Evolutionary conservation across 2,797 vertebrate species (phyloP), one percentile per base, ranked within the genome.

Genomic region (Hyperoplus immaculatus): DNA sequence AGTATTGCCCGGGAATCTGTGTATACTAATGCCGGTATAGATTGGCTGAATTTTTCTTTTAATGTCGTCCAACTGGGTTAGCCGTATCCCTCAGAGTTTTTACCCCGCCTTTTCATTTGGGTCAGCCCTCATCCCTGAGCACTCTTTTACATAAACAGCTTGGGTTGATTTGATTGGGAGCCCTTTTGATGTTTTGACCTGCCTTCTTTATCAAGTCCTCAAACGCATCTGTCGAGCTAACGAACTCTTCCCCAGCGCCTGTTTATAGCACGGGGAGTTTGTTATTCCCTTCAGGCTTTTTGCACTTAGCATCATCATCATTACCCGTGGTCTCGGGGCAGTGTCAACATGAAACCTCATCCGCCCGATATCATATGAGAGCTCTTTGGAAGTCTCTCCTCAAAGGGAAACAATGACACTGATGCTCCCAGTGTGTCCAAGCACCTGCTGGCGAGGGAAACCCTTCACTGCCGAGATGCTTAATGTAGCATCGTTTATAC

Each of bases 181-280:
- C 56, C 80, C 88, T 90, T 91, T 92, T 92, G 92, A 93, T 93
- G 88, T 87, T 90, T 79, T 88, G 89, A 94, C 91, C 90, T 89
- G 82, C 69, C 93, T 89, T 78, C 83, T 91, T 89, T 87, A 90
- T 91, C 84, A 86, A 87, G 87, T 83, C 81, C 72, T 87, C 80
- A 74, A 38, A 80, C 68, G 80, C 85, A 85, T 89, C 78, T 83
- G 86, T 82, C 29, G 43, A 81, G 81, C 78, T 91, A 90, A 93
- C 83, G 29, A 92, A 91, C 81, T 88, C 75, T 36, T 79, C 83
- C 80, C 84, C 78, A 77, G 78, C 58, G 51, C 46, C 53, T 74
- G 42, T 88, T 90, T 88, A 79, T 88, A 88, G 78, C 84, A 4
- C 9, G 1, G 83, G 69, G 81, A 86, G 83, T 82, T 89, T 87